A percentile compares a stretch with the other conserved stretches of the same genome.
Conservation (phyloP, 2,113 vertebrate species). For the Heliornis fulica region DNA sequence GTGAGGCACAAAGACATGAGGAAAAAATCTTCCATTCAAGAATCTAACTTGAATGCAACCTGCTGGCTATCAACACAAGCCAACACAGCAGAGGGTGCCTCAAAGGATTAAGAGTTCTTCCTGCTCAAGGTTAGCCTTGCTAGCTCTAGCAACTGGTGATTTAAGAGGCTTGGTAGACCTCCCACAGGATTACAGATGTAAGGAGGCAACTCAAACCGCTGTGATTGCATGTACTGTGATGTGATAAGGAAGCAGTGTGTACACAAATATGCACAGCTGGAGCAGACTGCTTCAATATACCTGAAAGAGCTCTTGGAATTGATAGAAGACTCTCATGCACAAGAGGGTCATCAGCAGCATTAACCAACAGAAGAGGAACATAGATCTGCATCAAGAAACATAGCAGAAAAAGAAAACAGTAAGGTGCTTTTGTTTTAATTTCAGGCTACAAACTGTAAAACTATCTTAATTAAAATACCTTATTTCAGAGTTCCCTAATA, state of each 20-base stretch:
- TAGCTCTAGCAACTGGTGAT: background rate
- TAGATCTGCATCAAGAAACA: constrained; percentile 78
- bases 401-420: background rate
- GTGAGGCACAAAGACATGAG: background rate
- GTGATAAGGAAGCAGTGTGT: background rate
- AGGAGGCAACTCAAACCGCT: background rate
- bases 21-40: background rate
- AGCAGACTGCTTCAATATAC: constrained; percentile 70
- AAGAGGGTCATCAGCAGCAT: constrained; percentile 93
- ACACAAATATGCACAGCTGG: background rate
- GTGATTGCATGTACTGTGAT: background rate
- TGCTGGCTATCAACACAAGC: background rate
- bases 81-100: background rate
- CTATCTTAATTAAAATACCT: background rate
- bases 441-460: background rate
- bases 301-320: constrained; percentile 93
- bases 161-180: background rate
- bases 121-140: background rate
- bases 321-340: constrained; percentile 93
- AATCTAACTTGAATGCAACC: background rate
- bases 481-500: background rate
- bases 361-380: constrained; percentile 94
- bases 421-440: background rate
- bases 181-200: background rate
- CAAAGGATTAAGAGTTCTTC: background rate